Conservation (phyloP, 2,888 invertebrate species). For the Sphinx pinastri region DNA sequence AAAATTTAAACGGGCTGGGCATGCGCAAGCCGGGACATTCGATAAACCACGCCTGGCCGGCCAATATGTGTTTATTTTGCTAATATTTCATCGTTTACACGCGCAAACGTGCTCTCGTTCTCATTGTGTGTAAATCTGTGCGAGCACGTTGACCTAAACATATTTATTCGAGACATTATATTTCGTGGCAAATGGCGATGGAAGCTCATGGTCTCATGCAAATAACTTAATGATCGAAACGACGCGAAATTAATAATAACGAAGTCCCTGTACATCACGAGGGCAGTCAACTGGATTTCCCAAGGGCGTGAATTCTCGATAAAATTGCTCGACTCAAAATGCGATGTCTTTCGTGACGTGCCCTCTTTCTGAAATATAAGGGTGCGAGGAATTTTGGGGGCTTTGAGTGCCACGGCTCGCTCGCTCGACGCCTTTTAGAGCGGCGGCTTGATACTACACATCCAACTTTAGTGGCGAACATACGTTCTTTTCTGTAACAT, state of each 20-base stretch:
- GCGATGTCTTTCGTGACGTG: constrained; percentile 51
- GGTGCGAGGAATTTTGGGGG: constrained; percentile 57
- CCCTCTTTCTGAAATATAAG: constrained; percentile 60
- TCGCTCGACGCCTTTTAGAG: constrained; percentile 51
- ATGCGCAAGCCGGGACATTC: constrained; percentile 49
- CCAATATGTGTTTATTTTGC: constrained; percentile 51
- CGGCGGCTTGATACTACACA: not conserved
- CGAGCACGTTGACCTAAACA: constrained; percentile 64
- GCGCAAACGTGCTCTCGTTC: constrained; percentile 60
- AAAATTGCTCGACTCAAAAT: constrained; percentile 52
- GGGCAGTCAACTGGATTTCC: constrained; percentile 53
- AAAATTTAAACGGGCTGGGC: constrained; percentile 53
- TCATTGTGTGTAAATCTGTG: constrained; percentile 73
- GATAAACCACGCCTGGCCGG: constrained; percentile 51
- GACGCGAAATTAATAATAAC: constrained; percentile 45
- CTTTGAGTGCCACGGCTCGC: constrained; percentile 58
- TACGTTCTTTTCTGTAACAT: not conserved
- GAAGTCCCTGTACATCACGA: constrained; percentile 43
- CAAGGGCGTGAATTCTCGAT: constrained; percentile 55
- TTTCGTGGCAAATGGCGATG: constrained; percentile 39
- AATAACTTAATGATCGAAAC: constrained; percentile 41
- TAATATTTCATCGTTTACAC: constrained; percentile 70
- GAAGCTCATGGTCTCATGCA: constrained; percentile 37
- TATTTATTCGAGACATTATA: constrained; percentile 59
- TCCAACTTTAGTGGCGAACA: constrained; percentile 12